Percentiles rank a stretch among this genome's conserved stretches.
phyloP scores from a whole-genome alignment of 2,888 invertebrate genomes.

The Drosophila macrospina region DNA sequence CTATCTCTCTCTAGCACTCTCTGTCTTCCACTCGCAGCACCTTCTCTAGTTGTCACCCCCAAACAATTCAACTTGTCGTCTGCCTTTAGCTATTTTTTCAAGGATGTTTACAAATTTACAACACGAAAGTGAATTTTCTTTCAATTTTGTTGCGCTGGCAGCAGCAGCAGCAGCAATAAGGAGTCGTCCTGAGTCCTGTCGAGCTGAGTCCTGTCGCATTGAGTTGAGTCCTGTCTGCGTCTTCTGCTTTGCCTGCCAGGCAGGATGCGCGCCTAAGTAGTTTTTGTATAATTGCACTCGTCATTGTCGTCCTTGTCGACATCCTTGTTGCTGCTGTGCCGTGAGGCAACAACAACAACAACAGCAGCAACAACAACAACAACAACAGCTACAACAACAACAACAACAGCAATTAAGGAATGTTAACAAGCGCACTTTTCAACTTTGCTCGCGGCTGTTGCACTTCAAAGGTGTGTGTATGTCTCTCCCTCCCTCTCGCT shows the following conservation, averaged over 20 bases:
- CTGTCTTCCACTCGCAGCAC: background rate
- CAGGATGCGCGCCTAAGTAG: conserved; percentile 81
- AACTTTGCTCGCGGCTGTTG: conserved; percentile 76
- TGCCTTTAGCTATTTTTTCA: conserved; percentile 75
- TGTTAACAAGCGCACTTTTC: conserved; percentile 82
- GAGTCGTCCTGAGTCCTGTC: conserved; percentile 42
- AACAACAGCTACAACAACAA: conserved; percentile 29
- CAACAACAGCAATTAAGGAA: conserved; percentile 76
- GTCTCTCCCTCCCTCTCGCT: too few relatives aligned
- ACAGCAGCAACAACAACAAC: conserved; percentile 28
- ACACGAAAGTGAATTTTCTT: conserved; percentile 82
- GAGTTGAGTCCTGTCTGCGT: conserved; percentile 33
- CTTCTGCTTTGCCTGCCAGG: conserved; percentile 37
- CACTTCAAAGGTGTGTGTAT: conserved; percentile 73
- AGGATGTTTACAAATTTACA: conserved; percentile 82
- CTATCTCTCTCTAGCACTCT: too few relatives aligned
- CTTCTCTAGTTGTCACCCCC: conserved; percentile 51
- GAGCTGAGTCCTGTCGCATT: conserved; percentile 14
- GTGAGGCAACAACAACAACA: conserved; percentile 27
- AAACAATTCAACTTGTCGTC: conserved; percentile 53
- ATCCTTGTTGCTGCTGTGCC: conserved; percentile 47
- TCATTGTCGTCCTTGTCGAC: conserved; percentile 80
- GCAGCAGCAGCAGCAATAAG: conserved; percentile 19
- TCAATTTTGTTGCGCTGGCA: conserved; percentile 68
- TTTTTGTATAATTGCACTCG: conserved; percentile 80